Percentiles rank a stretch among this genome's conserved stretches.
These are phyloP conservation scores for Aphelenchoides avenae DNA, from an alignment of 1,140 invertebrate species.

Conservation along the genomic window DNA sequence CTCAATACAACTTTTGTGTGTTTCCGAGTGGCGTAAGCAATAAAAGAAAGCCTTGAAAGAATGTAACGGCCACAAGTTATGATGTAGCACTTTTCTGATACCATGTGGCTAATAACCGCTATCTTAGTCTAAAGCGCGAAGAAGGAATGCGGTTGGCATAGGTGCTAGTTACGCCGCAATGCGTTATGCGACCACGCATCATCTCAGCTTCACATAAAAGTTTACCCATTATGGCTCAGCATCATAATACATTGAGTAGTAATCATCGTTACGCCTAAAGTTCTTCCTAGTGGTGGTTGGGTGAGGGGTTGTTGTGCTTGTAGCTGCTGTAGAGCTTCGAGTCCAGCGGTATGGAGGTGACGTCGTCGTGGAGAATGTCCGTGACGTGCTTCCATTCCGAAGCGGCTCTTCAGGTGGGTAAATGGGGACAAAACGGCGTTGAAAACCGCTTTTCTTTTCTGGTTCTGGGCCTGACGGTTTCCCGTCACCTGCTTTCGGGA, in stretches of 20 bases:
- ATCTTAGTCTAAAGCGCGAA: too few relatives aligned
- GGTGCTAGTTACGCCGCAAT: too few relatives aligned
- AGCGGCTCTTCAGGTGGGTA: neutral
- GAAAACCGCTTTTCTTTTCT: conserved; percentile 5
- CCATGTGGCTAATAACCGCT: too few relatives aligned
- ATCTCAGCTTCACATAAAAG: too few relatives aligned
- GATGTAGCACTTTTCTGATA: too few relatives aligned
- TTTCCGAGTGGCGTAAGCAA: too few relatives aligned
- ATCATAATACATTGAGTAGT: conserved; percentile 41
- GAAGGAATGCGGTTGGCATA: too few relatives aligned
- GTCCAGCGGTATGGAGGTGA: neutral
- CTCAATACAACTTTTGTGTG: too few relatives aligned
- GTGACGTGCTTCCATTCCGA: conserved; percentile 11
- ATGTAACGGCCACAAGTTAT: too few relatives aligned
- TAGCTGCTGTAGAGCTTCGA: conserved; percentile 4
- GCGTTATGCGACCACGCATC: too few relatives aligned
- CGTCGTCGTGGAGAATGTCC: conserved; percentile 2
- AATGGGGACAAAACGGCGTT: neutral
- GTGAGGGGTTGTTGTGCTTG: neutral
- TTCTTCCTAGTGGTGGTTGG: conserved; percentile 31
- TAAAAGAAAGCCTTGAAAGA: too few relatives aligned
- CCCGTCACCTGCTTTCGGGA: conserved; percentile 13
- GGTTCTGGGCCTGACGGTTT: conserved; percentile 4
- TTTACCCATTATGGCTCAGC: too few relatives aligned
- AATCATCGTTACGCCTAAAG: conserved; percentile 31